These are phyloP conservation scores for Lasioglossum leucozonium DNA, from an alignment of 2,888 invertebrate genomes.

Conservation along the genomic window DNA sequence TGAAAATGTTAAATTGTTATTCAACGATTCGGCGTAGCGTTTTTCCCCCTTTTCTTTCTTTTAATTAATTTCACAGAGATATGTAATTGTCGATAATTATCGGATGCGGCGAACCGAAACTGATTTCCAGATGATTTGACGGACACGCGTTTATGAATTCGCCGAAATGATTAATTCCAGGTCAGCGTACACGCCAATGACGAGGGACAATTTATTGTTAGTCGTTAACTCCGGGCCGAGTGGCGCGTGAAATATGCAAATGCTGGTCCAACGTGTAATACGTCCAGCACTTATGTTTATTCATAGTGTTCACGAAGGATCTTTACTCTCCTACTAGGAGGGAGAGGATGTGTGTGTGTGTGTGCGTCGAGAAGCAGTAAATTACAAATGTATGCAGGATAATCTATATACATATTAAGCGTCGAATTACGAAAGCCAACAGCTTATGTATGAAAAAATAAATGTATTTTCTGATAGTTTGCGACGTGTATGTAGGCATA, in stretches of 20 bases:
- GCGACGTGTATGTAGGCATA: neutral
- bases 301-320: slow-evolving; percentile 26
- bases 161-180: slow-evolving; percentile 41
- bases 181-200: slow-evolving; percentile 25
- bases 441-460: slow-evolving; percentile 2
- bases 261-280: slow-evolving; percentile 28
- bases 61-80: neutral
- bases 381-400: slow-evolving; percentile 11
- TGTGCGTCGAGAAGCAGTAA: slow-evolving; percentile 7
- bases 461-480: slow-evolving; percentile 10
- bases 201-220: slow-evolving; percentile 42
- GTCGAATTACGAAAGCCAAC: neutral
- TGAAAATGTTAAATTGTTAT: neutral
- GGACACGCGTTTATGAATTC: slow-evolving; percentile 15
- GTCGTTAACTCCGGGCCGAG: slow-evolving; percentile 14
- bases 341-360: too few species aligned
- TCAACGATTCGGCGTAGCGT: neutral
- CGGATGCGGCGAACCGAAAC: neutral
- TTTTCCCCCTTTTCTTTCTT: neutral
- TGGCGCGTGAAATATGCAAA: slow-evolving; percentile 46
- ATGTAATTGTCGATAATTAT: neutral
- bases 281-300: slow-evolving; percentile 44
- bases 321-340: neutral
- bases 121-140: slow-evolving; percentile 12
- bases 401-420: neutral